These are phyloP conservation scores for Colossoma macropomum DNA, from an alignment of 2,113 vertebrate species.

Conservation along the genomic window DNA sequence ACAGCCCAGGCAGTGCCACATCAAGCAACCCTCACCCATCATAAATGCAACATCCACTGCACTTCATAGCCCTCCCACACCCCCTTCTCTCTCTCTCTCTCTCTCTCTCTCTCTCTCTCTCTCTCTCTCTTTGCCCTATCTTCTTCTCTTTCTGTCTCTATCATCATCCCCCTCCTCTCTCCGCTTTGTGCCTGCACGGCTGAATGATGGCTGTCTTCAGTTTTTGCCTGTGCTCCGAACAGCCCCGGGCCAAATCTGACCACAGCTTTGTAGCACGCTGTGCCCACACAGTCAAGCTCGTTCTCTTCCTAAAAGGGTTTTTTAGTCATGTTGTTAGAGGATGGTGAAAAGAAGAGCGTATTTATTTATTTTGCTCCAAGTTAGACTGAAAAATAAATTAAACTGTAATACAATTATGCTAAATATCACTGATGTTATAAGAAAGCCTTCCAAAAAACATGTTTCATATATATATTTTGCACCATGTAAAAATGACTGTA, in stretches of 20 bases:
- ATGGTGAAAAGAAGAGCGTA: neutral
- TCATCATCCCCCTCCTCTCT: slow-evolving; percentile 11
- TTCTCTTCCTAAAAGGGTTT: slow-evolving; percentile 2
- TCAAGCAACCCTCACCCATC: slow-evolving; percentile 62
- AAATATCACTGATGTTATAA: neutral
- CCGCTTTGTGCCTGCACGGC: slow-evolving; percentile 42
- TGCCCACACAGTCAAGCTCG: slow-evolving; percentile 22
- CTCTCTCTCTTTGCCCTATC: slow-evolving; percentile 10
- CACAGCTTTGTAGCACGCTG: slow-evolving; percentile 59
- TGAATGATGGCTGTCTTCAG: slow-evolving; percentile 59
- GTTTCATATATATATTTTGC: too few relatives aligned
- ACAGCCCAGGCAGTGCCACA: slow-evolving; percentile 64
- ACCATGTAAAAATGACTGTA: too few relatives aligned
- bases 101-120: slow-evolving; percentile 19
- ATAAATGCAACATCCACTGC: slow-evolving; percentile 53
- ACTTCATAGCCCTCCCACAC: slow-evolving; percentile 54
- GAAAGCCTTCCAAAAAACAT: too few relatives aligned
- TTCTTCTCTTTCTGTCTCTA: slow-evolving; percentile 23
- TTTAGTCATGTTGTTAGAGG: slow-evolving; percentile 23
- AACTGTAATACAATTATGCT: slow-evolving; percentile 4
- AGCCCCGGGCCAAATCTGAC: slow-evolving; percentile 69
- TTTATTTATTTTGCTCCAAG: neutral
- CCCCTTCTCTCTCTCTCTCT: slow-evolving; percentile 50
- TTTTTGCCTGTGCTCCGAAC: slow-evolving; percentile 58
- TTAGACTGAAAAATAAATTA: neutral